Evolutionary conservation across 2,888 invertebrate genomes (phyloP).

Genomic region (Idaea aversata): DNA sequence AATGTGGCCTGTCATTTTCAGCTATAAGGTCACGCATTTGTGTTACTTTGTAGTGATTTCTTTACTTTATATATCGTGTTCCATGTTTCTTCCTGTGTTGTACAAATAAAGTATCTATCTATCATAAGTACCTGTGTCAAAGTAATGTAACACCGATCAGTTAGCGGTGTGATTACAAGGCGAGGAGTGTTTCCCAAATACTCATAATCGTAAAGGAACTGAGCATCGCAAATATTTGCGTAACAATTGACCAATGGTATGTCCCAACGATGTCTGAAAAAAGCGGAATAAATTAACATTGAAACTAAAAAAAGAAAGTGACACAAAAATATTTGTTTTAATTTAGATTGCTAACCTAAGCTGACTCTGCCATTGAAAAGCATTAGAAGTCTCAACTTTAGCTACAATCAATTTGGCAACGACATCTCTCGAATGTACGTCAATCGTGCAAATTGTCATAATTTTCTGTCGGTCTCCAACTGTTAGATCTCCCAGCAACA

Average conservation of each 20-base stretch:
- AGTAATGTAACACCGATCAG: slow-evolving; percentile 97
- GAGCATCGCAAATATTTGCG: slow-evolving; percentile 97
- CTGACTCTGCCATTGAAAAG: slow-evolving; percentile 96
- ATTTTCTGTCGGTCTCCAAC: slow-evolving; percentile 95
- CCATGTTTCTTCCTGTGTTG: too few relatives aligned
- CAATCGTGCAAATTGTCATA: slow-evolving; percentile 98
- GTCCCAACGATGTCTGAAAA: slow-evolving; percentile 89
- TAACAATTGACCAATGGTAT: slow-evolving; percentile 88
- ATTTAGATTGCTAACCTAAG: slow-evolving; percentile 72
- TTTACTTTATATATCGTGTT: too few relatives aligned
- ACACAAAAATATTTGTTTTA: background rate
- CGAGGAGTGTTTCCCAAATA: slow-evolving; percentile 96
- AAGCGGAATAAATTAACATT: background rate
- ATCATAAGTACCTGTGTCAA: slow-evolving; percentile 85
- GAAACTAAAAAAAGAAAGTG: background rate
- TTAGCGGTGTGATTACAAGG: slow-evolving; percentile 95
- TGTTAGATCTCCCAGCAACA: slow-evolving; percentile 90
- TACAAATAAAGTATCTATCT: too few relatives aligned
- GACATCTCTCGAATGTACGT: slow-evolving; percentile 96
- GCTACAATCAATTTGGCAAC: slow-evolving; percentile 91
- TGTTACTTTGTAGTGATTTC: too few relatives aligned
- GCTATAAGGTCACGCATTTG: too few relatives aligned
- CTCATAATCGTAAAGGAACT: slow-evolving; percentile 94
- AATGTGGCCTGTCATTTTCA: background rate
- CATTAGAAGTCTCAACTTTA: slow-evolving; percentile 88